Percentiles rank a stretch among this genome's conserved stretches.
phyloP scores from a whole-genome alignment of 1,140 invertebrate genomes.

The Zeugodacus cucurbitae region DNA sequence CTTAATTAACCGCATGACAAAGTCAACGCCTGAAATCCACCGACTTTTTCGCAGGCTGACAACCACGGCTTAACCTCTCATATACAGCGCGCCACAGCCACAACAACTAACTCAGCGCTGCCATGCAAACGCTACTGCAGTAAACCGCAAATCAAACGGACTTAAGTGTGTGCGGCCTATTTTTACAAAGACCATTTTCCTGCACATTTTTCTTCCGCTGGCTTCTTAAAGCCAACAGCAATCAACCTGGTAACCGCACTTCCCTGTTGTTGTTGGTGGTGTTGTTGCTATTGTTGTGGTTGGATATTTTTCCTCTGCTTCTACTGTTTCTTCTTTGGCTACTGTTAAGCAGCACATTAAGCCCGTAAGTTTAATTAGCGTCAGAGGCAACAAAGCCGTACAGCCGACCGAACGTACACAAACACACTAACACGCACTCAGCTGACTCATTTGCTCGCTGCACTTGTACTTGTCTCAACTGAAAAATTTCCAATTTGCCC shows the following conservation, averaged over 20 bases:
- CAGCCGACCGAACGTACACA: not conserved
- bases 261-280: not conserved
- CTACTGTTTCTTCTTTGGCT: not conserved
- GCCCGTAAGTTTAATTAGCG: slow-evolving; percentile 30
- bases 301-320: too few species aligned
- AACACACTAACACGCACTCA: not conserved
- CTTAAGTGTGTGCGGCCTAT: slow-evolving; percentile 14
- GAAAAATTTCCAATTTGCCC: slow-evolving; percentile 38
- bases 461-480: slow-evolving; percentile 18
- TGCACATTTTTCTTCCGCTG: not conserved
- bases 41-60: not conserved
- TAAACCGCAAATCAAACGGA: slow-evolving; percentile 12
- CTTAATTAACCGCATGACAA: not conserved
- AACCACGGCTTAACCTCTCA: not conserved
- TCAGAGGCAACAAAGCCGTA: not conserved
- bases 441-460: not conserved
- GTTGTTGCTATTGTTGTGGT: not conserved
- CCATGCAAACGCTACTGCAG: not conserved
- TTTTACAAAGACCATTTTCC: not conserved
- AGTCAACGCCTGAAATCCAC: not conserved
- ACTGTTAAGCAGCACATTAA: slow-evolving; percentile 31
- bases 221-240: slow-evolving; percentile 32
- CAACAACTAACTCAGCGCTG: not conserved
- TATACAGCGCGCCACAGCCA: not conserved
- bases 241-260: not conserved